Base-by-base conservation (phyloP, 2,797 vertebrate species). In the Dipus sagitta region DNA sequence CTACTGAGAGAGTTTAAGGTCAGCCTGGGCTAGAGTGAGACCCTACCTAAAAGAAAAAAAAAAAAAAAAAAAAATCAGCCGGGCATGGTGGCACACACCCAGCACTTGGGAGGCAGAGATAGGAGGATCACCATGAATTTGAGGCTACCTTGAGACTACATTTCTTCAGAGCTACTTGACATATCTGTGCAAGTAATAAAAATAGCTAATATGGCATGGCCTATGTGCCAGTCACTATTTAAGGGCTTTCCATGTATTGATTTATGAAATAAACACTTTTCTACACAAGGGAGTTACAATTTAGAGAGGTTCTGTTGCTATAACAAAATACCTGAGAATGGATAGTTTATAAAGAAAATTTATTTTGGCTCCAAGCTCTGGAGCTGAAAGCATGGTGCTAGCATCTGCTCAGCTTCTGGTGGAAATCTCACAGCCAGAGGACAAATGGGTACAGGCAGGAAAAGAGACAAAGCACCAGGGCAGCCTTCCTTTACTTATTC, bases 361-460 rank as follows among this genome's bases (percentile, higher is more conserved):
- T 62, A 26, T 83, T 88, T 82, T 76, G 71, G 32, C 68, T 84
- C 65, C n/a, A 20, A 47, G 30, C 83, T 83, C 64, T 93, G 9
- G 60, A 62, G 78, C 62, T 60, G 17, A 18, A 47, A 75, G n/a
- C 78, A 62, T 83, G 47, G 30, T 9, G 8, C 23, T 34, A 82
- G 52, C 12, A 26, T 77, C 72, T 28, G 21, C 26, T 87, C 20
- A n/a, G 52, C 23, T 83, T 83, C 13, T 23, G 28, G 4, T 60
- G 32, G 60, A 28, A 34, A 8, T 52, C 62, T 82, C 24, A 9
- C 34, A 62, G n/a, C 54, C 47, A 32, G 14, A 82, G 30, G 47
- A 30, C 62, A 68, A 47, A 15, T 26, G 17, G 30, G 12, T 6
- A 1, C 70, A 58, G n/a, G 34, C 42, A 24, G 78, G 65, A 21